Evolutionary conservation across 1,140 invertebrate genomes (phyloP).

Genomic region (Cepaea nemoralis): DNA sequence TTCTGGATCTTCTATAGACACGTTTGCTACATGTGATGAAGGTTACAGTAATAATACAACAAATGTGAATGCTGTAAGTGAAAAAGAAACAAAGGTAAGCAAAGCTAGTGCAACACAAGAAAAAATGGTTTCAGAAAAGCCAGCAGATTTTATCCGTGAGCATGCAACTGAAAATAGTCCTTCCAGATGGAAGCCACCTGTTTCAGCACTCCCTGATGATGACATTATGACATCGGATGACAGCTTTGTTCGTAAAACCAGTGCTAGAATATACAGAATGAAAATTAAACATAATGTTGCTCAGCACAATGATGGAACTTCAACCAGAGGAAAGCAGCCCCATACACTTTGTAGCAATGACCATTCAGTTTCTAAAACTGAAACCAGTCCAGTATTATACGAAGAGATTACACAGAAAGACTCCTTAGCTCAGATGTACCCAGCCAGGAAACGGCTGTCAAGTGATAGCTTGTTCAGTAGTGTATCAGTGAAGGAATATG

Average conservation of each 20-base stretch:
- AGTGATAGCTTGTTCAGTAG: slow-evolving; percentile 44
- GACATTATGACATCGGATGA: slow-evolving; percentile 45
- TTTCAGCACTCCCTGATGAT: slow-evolving; percentile 30
- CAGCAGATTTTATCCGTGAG: too few relatives aligned
- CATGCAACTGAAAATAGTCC: not conserved
- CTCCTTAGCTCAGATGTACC: not conserved
- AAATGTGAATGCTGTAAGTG: slow-evolving; percentile 4
- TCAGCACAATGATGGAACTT: not conserved
- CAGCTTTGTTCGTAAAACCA: slow-evolving; percentile 35
- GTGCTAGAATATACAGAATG: not conserved
- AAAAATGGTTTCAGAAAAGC: not conserved
- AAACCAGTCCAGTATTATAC: not conserved
- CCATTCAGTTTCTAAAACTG: not conserved
- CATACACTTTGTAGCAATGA: too few relatives aligned
- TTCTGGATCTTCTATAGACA: slow-evolving; percentile 42
- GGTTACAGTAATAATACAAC: not conserved
- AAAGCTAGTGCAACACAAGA: not conserved
- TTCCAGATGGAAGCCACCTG: slow-evolving; percentile 30
- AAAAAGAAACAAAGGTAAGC: not conserved
- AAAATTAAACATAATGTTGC: not conserved
- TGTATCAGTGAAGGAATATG: slow-evolving; percentile 50
- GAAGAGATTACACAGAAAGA: not conserved
- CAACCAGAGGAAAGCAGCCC: not conserved
- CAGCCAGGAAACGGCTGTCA: slow-evolving; percentile 24
- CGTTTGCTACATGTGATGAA: slow-evolving; percentile 46